Base-by-base conservation (phyloP, 2,113 vertebrate species). In the Egretta garzetta region DNA sequence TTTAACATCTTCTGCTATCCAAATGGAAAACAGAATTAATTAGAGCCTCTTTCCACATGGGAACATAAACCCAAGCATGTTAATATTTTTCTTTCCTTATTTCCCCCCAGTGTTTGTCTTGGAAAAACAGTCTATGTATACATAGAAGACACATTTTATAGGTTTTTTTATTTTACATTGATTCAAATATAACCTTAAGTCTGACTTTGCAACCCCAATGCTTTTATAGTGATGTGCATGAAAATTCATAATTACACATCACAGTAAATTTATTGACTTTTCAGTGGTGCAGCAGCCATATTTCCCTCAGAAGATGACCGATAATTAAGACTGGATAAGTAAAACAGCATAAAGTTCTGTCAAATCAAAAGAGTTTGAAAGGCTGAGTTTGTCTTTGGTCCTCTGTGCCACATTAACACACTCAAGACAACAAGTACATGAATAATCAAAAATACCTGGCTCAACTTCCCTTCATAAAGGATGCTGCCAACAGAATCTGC, bases 71-170 rank as follows among this genome's bases (percentile, higher is more conserved):
- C 3, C 21, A 76, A n/a, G 7, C n/a, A 30, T 0, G 8, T 21
- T 73, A 19, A 10, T 41, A 20, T 32, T 32, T 37, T 60, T 62
- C 12, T 52, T n/a, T 28, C 3, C 8, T 7, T 43, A 43, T 37
- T 27, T 22, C 8, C 13, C 39, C 14, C 11, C 1, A 3, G 18
- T 22, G 12, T 45, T 53, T 32, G 18, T 20, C 26, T 59, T 67
- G 1, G 4, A 79, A 66, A 84, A 70, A 33, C 1, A 67, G 18
- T 41, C 19, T 26, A 6, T 9, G 6, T 53, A 58, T 21, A 74
- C 2, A 45, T 0, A 64, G 12, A 35, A 56, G 45, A 72, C 8
- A 41, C 0, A 50, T 41, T 74, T 80, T 26, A 55, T 7, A 6
- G 0, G 0, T 2, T 13, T 19, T 68, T 74, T n/a, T 74, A 27